phyloP scores from a whole-genome alignment of 2,888 invertebrate genomes.

The Yponomeuta malinellus region DNA sequence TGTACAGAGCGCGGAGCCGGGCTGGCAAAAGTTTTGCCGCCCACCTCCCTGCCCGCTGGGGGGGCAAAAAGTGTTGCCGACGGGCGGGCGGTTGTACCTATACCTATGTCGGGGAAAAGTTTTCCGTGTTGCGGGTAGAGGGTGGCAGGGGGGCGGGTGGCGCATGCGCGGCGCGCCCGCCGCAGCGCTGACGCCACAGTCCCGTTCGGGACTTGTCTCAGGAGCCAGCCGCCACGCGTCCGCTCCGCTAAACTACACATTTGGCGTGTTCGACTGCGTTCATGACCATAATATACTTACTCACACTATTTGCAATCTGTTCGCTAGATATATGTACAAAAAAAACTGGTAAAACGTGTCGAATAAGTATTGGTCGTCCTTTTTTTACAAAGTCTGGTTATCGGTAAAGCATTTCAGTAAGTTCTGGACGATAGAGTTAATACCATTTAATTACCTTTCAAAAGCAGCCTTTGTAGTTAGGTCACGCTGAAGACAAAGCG shows the following conservation, averaged over 20 bases:
- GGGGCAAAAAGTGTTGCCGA: conserved; percentile 75
- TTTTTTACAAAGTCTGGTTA: not conserved
- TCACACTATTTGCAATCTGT: conserved; percentile 15
- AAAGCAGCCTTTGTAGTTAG: conserved; percentile 30
- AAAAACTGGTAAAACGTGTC: no score
- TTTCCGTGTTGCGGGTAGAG: conserved; percentile 72
- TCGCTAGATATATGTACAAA: not conserved
- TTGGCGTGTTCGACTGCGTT: conserved; percentile 39
- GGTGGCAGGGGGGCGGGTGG: conserved; percentile 41
- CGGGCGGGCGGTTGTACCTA: conserved; percentile 65
- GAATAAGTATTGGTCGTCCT: no score
- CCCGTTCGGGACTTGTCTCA: conserved; percentile 49
- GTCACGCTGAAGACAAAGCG: conserved; percentile 35
- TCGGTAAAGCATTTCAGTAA: not conserved
- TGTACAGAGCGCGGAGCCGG: conserved; percentile 68
- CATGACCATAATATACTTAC: not conserved
- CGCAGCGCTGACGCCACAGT: conserved; percentile 63
- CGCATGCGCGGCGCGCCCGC: conserved; percentile 59
- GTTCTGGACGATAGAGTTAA: conserved; percentile 3
- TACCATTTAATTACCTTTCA: not conserved
- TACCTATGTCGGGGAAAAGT: conserved; percentile 74
- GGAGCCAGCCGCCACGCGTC: conserved; percentile 36
- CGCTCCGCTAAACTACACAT: conserved; percentile 26
- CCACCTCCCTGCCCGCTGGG: conserved; percentile 45
- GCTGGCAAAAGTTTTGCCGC: conserved; percentile 71